Conservation (phyloP, 2,797 vertebrate genomes). For the Sphenopsis melanotis region DNA sequence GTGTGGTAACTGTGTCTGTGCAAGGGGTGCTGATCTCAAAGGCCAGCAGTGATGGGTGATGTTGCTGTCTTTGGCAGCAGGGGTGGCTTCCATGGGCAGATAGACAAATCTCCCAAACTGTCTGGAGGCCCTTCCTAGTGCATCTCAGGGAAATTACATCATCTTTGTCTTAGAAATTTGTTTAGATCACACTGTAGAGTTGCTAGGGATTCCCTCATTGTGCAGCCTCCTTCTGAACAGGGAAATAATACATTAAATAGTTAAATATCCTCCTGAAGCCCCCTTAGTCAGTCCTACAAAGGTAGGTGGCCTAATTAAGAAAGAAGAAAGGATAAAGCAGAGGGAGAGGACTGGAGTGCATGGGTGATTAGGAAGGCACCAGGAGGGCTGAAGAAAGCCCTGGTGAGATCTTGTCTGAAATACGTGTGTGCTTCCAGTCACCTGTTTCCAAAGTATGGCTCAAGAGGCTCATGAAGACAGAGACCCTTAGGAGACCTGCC, state of each 20-base stretch:
- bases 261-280: background rate
- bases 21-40: background rate
- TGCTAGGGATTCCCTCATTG: background rate
- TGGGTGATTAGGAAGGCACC: background rate
- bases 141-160: background rate
- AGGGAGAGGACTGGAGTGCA: background rate
- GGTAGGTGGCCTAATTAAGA: background rate
- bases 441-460: background rate
- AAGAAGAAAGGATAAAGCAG: background rate
- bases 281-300: background rate
- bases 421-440: fast-evolving
- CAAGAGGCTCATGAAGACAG: fast-evolving
- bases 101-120: background rate
- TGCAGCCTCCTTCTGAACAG: background rate
- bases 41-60: background rate
- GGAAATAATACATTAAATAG: background rate
- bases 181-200: background rate
- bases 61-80: background rate
- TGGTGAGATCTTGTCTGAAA: background rate
- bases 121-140: background rate
- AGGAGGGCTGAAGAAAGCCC: background rate
- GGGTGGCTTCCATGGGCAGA: background rate
- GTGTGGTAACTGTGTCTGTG: background rate
- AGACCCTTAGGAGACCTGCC: background rate
- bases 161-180: background rate